Base-by-base conservation (phyloP, 2,113 vertebrate species). In the Hemiprocne comata region DNA sequence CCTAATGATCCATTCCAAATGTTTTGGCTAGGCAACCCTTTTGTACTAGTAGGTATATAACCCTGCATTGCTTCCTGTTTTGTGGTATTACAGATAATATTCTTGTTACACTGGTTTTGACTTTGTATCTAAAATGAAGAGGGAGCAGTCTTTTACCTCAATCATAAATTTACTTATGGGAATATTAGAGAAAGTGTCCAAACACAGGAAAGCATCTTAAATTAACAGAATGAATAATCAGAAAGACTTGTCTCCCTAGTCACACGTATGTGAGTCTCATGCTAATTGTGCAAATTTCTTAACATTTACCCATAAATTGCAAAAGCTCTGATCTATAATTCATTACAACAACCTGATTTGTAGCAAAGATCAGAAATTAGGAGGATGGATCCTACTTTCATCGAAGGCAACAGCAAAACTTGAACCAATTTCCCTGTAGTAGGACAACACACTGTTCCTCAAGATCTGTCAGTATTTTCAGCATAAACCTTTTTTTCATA, bases 1-100 rank as follows among this genome's bases (percentile, higher is more conserved):
- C 85, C 87, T 91, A 90, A 94, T 90, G 89, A 88, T 85, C 89
- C 92, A 31, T 94, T 94, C 87, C 71, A 88, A 95, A 85, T 34
- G 82, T 73, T 85, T 80, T 73, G 82, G 87, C 89, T 67, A 13
- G 82, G 87, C 78, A 95, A 34, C 34, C 46, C 57, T 66, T 93
- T 74, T 83, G 89, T 91, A 38, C 48, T 29, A 18, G 26, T 83
- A 48, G 2, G 40, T 53, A 1, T 54, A 38, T 57, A 76, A 79
- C 64, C 66, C 40, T 2, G 31, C 12, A 31, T 44, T 50, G 25
- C 66, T 46, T 54, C 58, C 55, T 60, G 10, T 73, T 72, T 24
- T 38, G 58, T 94, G 46, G 34, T 51, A 10, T 36, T 69, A 25
- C 44, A 61, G 53, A 44, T 46, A 21, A 21, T 23, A 28, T 9